Evolutionary conservation across 1,140 invertebrate species (phyloP), one percentile per base, ranked within the genome.

Genomic region (Drosophila elegans): DNA sequence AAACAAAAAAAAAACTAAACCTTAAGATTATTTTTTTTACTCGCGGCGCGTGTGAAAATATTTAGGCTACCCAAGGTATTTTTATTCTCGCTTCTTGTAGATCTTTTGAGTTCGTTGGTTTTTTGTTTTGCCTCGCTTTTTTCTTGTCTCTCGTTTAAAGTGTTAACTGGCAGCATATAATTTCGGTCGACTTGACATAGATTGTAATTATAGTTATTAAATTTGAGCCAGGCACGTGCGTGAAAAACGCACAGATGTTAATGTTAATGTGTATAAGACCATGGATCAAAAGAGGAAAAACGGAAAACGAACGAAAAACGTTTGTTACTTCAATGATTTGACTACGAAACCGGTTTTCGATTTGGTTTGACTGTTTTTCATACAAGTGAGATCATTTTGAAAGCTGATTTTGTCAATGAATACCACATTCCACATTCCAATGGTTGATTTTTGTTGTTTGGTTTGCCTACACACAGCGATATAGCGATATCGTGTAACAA

Each of bases 361-460:
- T 92, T 92, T 92, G 92, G 80, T 92, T 92, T 92, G 86, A 91
- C 91, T 92, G 91, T 91, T 83, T 88, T 86, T 91, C 75, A 90
- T 74, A 88, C 80, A 91, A 92, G 92, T 92, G 92, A 92, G 92
- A 92, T 92, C 92, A 92, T 92, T 92, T 92, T 92, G 92, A 92
- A 92, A 92, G 92, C 92, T 92, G 92, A 92, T 92, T 92, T 92
- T 92, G 92, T 92, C 91, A 92, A 92, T 92, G 91, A 92, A 92
- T 91, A 83, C 86, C 82, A 90, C 86, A 90, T 82, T 90, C 84
- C 73, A 89, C 84, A 88, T 88, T 83, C 84, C 84, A 64, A 83
- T 80, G 73, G 46, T 67, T 71, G 66, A 55, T 74, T 74, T 81
- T 75, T 72, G 52, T 67, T 42, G 13, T 74, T 64, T 39, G 71